Conservation (phyloP, 2,888 invertebrate species). For the Drosophila fungiperda region DNA sequence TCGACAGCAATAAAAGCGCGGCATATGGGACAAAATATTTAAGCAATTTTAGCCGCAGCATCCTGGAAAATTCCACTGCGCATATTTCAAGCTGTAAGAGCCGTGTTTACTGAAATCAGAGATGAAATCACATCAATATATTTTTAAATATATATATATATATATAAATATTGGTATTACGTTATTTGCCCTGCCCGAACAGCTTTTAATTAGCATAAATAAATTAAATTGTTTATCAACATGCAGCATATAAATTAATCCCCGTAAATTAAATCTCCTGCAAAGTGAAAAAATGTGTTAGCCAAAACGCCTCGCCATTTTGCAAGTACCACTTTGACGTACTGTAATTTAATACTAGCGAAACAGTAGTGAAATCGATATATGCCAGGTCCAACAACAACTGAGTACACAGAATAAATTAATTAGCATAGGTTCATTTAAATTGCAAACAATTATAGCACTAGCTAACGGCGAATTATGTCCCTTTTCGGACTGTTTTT, state of each 20-base stretch:
- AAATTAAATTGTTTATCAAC: background rate
- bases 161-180: background rate
- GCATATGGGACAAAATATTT: conserved; percentile 21
- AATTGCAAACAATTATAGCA: conserved; percentile 1
- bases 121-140: background rate
- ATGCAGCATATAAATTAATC: background rate
- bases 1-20: conserved; percentile 16
- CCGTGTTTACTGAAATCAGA: conserved; percentile 20
- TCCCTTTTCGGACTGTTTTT: background rate
- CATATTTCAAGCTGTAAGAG: conserved; percentile 26
- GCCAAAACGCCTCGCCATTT: background rate
- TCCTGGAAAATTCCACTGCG: conserved; percentile 19
- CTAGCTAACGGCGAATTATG: background rate
- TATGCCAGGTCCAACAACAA: conserved; percentile 16
- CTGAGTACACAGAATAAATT: conserved; percentile 9
- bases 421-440: conserved; percentile 28
- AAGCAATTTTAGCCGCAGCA: conserved; percentile 35
- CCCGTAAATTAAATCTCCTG: background rate
- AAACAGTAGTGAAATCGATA: conserved; percentile 30
- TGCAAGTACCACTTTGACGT: background rate
- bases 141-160: background rate
- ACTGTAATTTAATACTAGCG: conserved; percentile 23
- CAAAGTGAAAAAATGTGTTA: background rate
- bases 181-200: background rate
- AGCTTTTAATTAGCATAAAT: background rate